A percentile compares a stretch with the other conserved stretches of the same genome.
phyloP scores from a whole-genome alignment of 2,113 vertebrate genomes.

The Toxostoma redivivum region DNA sequence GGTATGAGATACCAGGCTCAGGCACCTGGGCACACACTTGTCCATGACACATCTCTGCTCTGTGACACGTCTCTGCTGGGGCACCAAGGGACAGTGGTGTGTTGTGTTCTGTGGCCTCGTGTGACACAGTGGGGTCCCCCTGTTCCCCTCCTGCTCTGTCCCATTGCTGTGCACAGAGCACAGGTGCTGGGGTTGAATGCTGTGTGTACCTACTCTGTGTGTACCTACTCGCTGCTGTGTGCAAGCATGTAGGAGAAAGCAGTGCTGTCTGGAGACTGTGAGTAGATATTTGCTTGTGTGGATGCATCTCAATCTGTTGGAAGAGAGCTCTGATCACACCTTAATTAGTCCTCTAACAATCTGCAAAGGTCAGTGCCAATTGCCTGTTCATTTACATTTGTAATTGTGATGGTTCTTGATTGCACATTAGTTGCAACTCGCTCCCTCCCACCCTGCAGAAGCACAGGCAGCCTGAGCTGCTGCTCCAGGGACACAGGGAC shows the following conservation, averaged over 20 bases:
- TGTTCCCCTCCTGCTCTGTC: rapidly evolving
- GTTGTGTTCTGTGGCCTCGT: background rate
- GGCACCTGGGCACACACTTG: background rate
- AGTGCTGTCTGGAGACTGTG: background rate
- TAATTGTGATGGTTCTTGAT: conserved; percentile 79
- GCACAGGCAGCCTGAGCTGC: background rate
- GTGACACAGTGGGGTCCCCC: rapidly evolving
- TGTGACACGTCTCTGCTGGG: background rate
- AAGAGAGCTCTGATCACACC: conserved; percentile 70
- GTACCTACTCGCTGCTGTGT: background rate
- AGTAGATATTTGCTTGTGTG: conserved; percentile 4
- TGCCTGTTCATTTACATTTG: conserved; percentile 78
- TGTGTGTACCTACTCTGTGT: rapidly evolving
- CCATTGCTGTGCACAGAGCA: background rate
- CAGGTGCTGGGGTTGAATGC: rapidly evolving
- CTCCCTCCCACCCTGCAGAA: conserved; percentile 42
- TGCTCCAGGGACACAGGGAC: background rate
- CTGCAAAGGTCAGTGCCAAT: conserved; percentile 78
- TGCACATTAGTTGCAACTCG: conserved; percentile 68
- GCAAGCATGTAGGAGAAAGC: background rate
- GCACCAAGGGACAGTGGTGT: background rate
- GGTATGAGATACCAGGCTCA: rapidly evolving
- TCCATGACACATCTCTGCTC: background rate
- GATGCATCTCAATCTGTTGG: conserved; percentile 67
- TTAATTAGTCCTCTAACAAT: conserved; percentile 81